These are phyloP conservation scores for Limulus polyphemus DNA, from an alignment of 2,888 invertebrate genomes.

Conservation along the genomic window DNA sequence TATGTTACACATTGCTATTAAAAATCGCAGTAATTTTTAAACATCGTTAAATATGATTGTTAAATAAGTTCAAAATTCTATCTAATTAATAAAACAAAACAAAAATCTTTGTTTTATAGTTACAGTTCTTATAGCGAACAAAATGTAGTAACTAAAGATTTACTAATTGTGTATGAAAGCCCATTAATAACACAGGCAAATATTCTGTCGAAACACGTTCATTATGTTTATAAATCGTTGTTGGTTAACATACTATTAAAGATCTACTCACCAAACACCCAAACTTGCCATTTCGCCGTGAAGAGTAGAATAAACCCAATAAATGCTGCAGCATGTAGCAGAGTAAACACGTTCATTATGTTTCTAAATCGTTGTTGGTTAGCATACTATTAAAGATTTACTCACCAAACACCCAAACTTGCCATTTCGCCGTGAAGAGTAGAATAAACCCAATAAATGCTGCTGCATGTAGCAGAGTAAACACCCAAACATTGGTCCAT, in stretches of 20 bases:
- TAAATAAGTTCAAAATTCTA: too few species aligned
- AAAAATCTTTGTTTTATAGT: too few species aligned
- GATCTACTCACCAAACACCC: slow-evolving; percentile 15
- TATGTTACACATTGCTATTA: too few species aligned
- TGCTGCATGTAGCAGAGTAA: slow-evolving; percentile 13
- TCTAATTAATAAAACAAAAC: too few species aligned
- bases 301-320: slow-evolving; percentile 15
- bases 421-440: slow-evolving; percentile 10
- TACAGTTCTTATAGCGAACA: too few species aligned
- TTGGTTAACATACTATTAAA: neutral
- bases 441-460: slow-evolving; percentile 17
- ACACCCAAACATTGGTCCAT: slow-evolving; percentile 21
- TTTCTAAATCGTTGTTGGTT: neutral
- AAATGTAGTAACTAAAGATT: too few species aligned
- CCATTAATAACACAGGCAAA: neutral
- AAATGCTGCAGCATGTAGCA: slow-evolving; percentile 14
- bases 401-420: slow-evolving; percentile 19
- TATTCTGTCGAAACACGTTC: too few species aligned
- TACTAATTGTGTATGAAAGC: neutral
- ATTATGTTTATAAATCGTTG: neutral
- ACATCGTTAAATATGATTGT: too few species aligned
- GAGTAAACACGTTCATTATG: slow-evolving; percentile 3
- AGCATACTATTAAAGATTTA: neutral
- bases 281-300: slow-evolving; percentile 11
- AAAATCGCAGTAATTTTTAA: too few species aligned